phyloP scores from a whole-genome alignment of 2,888 invertebrate genomes.

The Lepidochrysops patricia region DNA sequence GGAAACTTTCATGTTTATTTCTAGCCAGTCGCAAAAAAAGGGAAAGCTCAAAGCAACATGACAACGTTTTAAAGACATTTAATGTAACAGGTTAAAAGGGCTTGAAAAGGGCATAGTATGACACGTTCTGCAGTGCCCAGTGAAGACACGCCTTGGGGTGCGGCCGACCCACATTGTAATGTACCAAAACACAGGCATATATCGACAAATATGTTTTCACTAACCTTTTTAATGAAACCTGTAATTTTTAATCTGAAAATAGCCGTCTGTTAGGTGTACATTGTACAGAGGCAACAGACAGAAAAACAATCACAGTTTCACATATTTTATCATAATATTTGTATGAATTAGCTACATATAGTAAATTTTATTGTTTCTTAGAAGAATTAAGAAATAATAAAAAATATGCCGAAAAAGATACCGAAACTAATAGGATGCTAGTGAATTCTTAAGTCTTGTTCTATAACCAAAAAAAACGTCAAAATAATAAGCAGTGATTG shows the following conservation, averaged over 20 bases:
- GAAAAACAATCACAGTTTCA: no score
- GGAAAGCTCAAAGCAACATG: neutral
- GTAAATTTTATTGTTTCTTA: no score
- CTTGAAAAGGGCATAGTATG: conserved; percentile 9
- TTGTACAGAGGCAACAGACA: no score
- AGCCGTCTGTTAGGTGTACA: no score
- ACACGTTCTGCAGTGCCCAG: conserved; percentile 7
- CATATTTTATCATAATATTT: no score
- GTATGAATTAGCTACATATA: no score
- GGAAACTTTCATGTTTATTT: neutral
- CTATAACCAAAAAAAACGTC: neutral
- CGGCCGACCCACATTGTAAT: conserved; percentile 12
- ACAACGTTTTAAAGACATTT: neutral
- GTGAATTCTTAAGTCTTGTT: no score
- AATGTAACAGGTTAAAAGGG: neutral
- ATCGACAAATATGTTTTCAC: neutral
- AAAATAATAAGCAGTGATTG: neutral
- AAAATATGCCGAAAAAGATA: no score
- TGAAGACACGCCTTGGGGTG: conserved; percentile 6
- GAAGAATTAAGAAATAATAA: no score
- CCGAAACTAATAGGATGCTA: no score
- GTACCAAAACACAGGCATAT: neutral
- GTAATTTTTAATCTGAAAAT: no score
- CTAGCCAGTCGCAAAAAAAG: neutral
- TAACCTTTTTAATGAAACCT: neutral